Base-by-base conservation (phyloP, 2,113 vertebrate species). In the Oncorhynchus keta region DNA sequence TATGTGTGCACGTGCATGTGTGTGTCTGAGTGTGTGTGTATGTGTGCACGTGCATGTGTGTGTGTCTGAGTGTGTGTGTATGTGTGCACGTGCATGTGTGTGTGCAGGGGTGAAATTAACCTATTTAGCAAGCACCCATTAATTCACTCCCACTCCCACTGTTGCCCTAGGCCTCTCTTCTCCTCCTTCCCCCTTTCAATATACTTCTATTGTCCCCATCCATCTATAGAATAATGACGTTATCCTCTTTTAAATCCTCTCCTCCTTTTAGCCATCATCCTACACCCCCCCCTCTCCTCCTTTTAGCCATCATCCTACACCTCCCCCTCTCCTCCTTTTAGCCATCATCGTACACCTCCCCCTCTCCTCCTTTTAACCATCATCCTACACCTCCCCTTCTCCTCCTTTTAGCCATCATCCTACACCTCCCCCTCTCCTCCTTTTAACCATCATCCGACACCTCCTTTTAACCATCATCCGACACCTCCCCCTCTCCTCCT, bases 81-180 rank as follows among this genome's bases (percentile, higher is more conserved):
- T 32, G 5, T 32, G 32, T 32, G 32, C 5, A 32, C 30, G 57
- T 22, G 51, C 3, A 18, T 24, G 57, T 18, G 55, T 69, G 75
- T 62, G 55, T 62, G 5, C 61, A 62, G 24, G 5, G 11, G 51
- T 26, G 14, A 30, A 75, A 68, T 35, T n/a, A 49, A 24, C 32
- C 62, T 12, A 48, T 35, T 18, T 48, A 66, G 24, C 62, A 67
- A 39, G 74, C 12, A 57, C 16, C 48, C 76, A 14, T 75, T 75
- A 2, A 45, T 45, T 45, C 62, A 3, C 55, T 20, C 39, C 62
- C 22, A 0, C 1, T 48, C 70, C 11, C 20, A n/a, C 59, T 9
- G 51, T 16, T 77, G 3, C 77, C 83, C 68, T 55, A 76, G 26
- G 85, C 81, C 76, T 64, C 16, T 69, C 1, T 28, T 35, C 12